Evolutionary conservation across 2,797 vertebrate genomes (phyloP).

Genomic region (Xyrichtys novacula): DNA sequence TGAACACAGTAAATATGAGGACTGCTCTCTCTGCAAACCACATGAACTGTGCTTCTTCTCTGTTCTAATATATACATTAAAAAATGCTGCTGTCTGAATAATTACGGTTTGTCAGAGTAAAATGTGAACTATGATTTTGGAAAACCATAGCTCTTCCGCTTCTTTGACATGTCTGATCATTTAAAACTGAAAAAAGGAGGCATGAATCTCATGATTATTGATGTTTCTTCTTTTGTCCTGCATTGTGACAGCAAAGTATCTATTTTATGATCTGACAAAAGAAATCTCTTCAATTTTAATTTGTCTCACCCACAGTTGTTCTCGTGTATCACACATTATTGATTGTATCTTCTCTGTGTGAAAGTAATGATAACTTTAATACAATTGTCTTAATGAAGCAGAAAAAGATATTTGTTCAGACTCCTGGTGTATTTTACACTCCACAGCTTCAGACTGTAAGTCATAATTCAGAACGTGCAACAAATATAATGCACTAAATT

Average conservation of each 20-base stretch:
- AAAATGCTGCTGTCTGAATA: too few relatives aligned
- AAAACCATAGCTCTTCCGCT: background rate
- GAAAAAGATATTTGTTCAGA: background rate
- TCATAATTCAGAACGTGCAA: background rate
- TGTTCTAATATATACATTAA: too few relatives aligned
- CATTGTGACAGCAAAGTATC: background rate
- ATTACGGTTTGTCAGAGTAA: too few relatives aligned
- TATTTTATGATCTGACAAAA: background rate
- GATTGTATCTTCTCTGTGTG: background rate
- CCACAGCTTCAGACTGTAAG: background rate
- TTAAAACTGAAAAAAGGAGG: background rate
- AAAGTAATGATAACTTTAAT: background rate
- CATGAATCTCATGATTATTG: background rate
- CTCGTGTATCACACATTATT: background rate
- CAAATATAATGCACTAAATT: background rate
- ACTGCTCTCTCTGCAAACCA: too few relatives aligned
- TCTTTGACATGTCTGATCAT: background rate
- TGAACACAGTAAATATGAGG: too few relatives aligned
- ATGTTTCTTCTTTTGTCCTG: too few relatives aligned
- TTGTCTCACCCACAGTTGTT: background rate
- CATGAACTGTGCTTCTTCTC: too few relatives aligned
- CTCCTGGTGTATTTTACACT: background rate
- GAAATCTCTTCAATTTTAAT: background rate
- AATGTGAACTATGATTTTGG: background rate
- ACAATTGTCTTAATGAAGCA: slow-evolving; percentile 1